Percentiles rank a stretch among this genome's conserved stretches.
Conservation (phyloP, 2,113 vertebrate genomes). For the Dolichallabes microphthalmus region DNA sequence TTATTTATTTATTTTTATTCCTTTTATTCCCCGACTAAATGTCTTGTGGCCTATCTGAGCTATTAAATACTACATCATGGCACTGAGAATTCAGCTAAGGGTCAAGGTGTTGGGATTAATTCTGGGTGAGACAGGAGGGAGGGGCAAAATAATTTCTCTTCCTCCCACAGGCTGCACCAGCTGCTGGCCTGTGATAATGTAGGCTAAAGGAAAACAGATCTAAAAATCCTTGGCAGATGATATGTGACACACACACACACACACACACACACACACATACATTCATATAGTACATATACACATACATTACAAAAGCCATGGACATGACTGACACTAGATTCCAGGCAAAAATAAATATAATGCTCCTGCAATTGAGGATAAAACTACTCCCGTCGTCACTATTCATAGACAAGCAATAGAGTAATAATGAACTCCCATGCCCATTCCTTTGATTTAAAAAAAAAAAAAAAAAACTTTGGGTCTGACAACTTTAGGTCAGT, state of each 20-base stretch:
- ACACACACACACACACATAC: not conserved
- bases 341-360: slow-evolving; percentile 16
- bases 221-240: slow-evolving; percentile 52
- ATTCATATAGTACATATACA: too few species aligned
- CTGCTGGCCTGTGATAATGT: slow-evolving; percentile 47
- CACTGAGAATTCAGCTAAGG: slow-evolving; percentile 42
- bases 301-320: too few species aligned
- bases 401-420: not conserved
- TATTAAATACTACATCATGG: slow-evolving; percentile 8
- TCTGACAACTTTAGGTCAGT: slow-evolving; percentile 6
- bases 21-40: slow-evolving; percentile 1
- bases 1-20: too few species aligned
- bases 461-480: too few species aligned
- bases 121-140: not conserved
- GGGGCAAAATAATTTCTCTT: too few species aligned
- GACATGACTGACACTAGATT: slow-evolving; percentile 27
- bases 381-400: not conserved
- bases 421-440: not conserved
- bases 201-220: slow-evolving; percentile 43
- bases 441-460: not conserved
- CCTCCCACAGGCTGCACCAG: slow-evolving; percentile 41
- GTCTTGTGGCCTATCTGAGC: slow-evolving; percentile 15
- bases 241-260: slow-evolving; percentile 42
- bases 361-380: not conserved
- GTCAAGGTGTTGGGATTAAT: slow-evolving; percentile 51